phyloP scores from a whole-genome alignment of 2,797 vertebrate genomes.

The Sebastolobus altivelis region DNA sequence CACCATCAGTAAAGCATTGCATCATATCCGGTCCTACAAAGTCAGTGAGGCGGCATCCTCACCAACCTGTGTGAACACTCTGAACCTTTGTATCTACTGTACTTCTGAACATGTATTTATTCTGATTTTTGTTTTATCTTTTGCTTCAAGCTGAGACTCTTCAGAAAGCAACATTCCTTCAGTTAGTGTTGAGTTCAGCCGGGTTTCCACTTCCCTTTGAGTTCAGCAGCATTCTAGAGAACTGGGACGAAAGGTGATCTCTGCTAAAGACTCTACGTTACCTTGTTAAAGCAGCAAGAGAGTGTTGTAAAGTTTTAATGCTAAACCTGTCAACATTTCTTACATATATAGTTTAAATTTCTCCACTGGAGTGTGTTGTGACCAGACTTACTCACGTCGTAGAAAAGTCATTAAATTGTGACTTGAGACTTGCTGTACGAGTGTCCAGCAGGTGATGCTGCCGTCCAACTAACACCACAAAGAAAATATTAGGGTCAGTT shows the following conservation, averaged over 20 bases:
- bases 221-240: background rate
- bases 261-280: background rate
- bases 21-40: background rate
- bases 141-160: constrained; percentile 14
- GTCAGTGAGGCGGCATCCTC: background rate
- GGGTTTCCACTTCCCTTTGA: background rate
- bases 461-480: background rate
- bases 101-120: constrained; percentile 31
- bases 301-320: background rate
- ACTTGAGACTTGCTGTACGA: background rate
- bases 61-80: background rate
- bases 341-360: background rate
- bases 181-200: background rate
- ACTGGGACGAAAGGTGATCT: background rate
- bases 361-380: background rate
- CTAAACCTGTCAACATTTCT: background rate
- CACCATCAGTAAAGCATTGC: background rate
- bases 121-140: background rate
- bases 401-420: background rate
- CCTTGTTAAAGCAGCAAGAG: background rate
- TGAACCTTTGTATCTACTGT: constrained; percentile 3
- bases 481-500: background rate
- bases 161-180: constrained; percentile 16
- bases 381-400: too few relatives aligned
- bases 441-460: background rate